Evolutionary conservation across 1,140 invertebrate species (phyloP).

Genomic region (Caenorhabditis remanei): DNA sequence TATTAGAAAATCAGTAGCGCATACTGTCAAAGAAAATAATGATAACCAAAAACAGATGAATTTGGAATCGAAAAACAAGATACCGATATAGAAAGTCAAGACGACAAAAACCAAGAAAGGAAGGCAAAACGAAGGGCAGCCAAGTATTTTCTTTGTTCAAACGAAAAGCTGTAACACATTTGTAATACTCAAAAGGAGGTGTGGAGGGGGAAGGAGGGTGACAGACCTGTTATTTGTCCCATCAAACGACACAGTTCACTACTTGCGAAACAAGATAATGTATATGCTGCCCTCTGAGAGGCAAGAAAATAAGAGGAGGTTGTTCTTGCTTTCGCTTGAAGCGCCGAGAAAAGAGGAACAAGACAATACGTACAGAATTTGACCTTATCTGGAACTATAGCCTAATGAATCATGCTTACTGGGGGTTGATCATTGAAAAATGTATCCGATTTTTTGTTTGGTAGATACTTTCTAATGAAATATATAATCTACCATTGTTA

Average conservation of each 20-base stretch:
- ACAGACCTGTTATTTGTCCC: conserved; percentile 56
- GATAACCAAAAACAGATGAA: not conserved
- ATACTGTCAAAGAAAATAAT: not conserved
- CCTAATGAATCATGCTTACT: no score
- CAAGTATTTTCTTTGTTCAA: conserved; percentile 50
- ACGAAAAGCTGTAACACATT: conserved; percentile 51
- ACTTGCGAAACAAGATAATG: conserved; percentile 56
- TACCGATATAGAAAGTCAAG: not conserved
- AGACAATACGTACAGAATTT: not conserved
- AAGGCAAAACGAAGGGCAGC: not conserved
- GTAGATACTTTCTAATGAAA: no score
- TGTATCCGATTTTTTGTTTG: no score
- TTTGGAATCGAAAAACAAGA: not conserved
- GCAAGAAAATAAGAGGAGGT: not conserved
- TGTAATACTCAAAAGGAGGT: conserved; percentile 51
- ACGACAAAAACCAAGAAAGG: not conserved
- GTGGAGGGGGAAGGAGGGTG: not conserved
- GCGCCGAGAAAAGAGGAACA: conserved; percentile 13
- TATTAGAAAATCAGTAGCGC: no score
- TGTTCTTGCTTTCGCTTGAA: not conserved
- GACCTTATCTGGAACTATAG: conserved; percentile 34
- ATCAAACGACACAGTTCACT: conserved; percentile 50
- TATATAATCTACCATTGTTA: no score
- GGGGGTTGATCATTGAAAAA: not conserved
- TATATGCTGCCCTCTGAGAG: conserved; percentile 25